Evolutionary conservation across 2,888 invertebrate genomes (phyloP).

Genomic region (Drosophila gaucha): DNA sequence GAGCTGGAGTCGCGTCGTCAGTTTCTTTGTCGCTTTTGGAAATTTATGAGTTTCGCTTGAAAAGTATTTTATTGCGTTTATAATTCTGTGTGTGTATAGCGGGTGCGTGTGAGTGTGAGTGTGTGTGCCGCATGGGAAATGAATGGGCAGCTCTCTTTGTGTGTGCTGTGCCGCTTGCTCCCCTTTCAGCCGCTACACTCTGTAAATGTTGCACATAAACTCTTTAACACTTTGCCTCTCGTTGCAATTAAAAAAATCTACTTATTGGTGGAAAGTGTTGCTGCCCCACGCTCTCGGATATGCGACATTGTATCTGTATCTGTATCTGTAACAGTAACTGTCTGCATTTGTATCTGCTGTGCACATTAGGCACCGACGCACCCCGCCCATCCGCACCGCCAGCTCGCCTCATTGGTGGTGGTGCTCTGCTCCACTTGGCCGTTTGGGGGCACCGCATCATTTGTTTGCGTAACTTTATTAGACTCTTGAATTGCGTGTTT

Average conservation of each 20-base stretch:
- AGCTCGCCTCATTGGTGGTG: constrained; percentile 3
- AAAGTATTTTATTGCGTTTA: constrained; percentile 82
- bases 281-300: constrained; percentile 31
- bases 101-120: constrained; percentile 32
- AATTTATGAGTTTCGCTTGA: constrained; percentile 83
- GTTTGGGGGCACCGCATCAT: constrained; percentile 77
- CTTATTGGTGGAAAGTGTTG: constrained; percentile 71
- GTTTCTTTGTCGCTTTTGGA: constrained; percentile 76
- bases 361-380: constrained; percentile 58
- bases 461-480: constrained; percentile 82
- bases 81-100: constrained; percentile 66
- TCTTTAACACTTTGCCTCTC: constrained; percentile 82
- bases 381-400: constrained; percentile 2
- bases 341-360: constrained; percentile 55
- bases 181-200: constrained; percentile 31
- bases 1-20: constrained; percentile 54
- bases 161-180: constrained; percentile 5
- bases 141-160: constrained; percentile 57
- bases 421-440: constrained; percentile 70
- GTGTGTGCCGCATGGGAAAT: constrained; percentile 71
- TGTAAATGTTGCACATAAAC: constrained; percentile 83
- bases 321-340: constrained; percentile 36
- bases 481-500: constrained; percentile 79
- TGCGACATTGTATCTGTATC: constrained; percentile 62
- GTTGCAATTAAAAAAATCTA: constrained; percentile 75